Percentiles rank a stretch among this genome's conserved stretches.
Conservation (phyloP, 2,113 vertebrate genomes). For the Cepphus grylle region DNA sequence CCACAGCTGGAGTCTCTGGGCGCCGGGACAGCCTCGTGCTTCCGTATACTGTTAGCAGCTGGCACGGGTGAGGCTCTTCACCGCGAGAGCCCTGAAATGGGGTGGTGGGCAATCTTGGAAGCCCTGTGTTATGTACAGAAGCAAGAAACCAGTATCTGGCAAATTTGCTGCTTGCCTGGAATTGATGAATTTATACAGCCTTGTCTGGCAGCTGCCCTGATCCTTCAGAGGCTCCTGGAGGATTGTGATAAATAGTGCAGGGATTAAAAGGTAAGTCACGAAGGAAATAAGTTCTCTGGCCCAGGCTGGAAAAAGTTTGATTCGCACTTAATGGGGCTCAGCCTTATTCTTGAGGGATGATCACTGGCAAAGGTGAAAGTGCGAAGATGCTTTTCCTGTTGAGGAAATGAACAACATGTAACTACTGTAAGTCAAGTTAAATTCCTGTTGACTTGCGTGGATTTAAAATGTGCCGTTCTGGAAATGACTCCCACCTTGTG, state of each 20-base stretch:
- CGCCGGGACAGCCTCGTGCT: neutral
- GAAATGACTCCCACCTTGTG: neutral
- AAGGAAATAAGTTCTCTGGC: neutral
- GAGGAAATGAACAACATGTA: neutral
- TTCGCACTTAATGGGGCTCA: neutral
- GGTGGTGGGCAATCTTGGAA: neutral
- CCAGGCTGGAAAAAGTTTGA: neutral
- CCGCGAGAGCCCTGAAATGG: neutral
- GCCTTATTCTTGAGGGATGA: neutral
- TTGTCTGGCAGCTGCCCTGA: neutral
- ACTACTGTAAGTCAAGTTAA: accelerated
- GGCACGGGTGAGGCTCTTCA: neutral
- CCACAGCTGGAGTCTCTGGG: neutral
- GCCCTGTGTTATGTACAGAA: neutral
- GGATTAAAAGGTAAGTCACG: neutral
- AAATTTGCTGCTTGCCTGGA: neutral
- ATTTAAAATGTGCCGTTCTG: neutral
- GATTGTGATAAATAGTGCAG: neutral
- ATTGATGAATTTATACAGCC: neutral
- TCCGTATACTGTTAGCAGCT: neutral
- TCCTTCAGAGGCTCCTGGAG: neutral
- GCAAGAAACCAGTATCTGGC: neutral
- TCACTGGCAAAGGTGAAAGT: neutral
- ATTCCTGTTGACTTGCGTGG: neutral
- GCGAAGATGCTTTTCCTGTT: neutral